Conservation (phyloP, 2,113 vertebrate genomes). For the human region GRCh38 chr14:34328501-34329000, state of each 20-base stretch:
- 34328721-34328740: background rate
- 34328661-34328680: background rate
- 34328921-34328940: background rate
- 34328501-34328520: background rate
- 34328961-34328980: constrained; percentile 22
- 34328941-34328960: background rate
- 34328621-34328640: background rate
- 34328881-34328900: background rate
- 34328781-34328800: background rate
- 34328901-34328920: background rate
- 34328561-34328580: background rate
- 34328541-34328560: background rate
- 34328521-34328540: background rate
- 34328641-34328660: background rate
- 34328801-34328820: background rate
- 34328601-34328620: background rate
- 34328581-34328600: background rate
- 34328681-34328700: background rate
- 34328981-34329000: constrained; percentile 47
- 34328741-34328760: background rate
- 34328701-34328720: background rate
- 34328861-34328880: background rate
- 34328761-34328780: background rate
- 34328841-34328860: background rate
- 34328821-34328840: background rate